Evolutionary conservation across 2,888 invertebrate genomes (phyloP), one percentile per base, ranked within the genome.

Genomic region (Dryobota labecula): DNA sequence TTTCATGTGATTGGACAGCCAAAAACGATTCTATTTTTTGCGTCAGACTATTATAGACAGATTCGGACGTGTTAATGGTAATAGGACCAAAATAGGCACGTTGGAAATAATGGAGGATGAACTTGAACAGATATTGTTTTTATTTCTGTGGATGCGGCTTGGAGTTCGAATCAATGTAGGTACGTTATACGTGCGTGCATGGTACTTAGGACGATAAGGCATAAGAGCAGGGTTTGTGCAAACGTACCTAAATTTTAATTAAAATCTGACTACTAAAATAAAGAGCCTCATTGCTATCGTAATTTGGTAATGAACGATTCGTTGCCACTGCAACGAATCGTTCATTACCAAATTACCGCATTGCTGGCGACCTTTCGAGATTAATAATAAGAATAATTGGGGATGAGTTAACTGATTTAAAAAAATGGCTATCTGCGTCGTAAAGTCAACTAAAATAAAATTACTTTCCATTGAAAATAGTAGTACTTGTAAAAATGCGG

Each of bases 1-100:
- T 84, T 83, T 84, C 81, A 83, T 80, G 73, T 72, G 78, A 85
- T 71, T 64, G 76, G 75, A 82, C 71, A 78, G 84, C 78, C 81
- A 84, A 86, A 78, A 78, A 54, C 45, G 41, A 70, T 78, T 73
- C 18, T 63, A 73, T 78, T 83, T 84, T 82, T 75, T 74, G 45
- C n/a, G 30, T 49, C 20, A 49, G 70, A 47, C 58, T 63, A 49
- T 71, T 74, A 76, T 27, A 60, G 68, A 74, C 20, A 24, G 62
- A 82, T 82, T 76, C 33, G 15, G 13, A 72, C 27, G 65, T 72
- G 78, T 82, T 77, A 82, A 70, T 66, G 36, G 18, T 27, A 54
- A 30, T 41, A 33, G 15, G 15, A 56, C 38, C 30, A 43, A 38
- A 63, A 66, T 47, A 76, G 36, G 49, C 8, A 33, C 15, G 15